Conservation (phyloP, 2,113 vertebrate genomes). For the Raphicerus campestris region DNA sequence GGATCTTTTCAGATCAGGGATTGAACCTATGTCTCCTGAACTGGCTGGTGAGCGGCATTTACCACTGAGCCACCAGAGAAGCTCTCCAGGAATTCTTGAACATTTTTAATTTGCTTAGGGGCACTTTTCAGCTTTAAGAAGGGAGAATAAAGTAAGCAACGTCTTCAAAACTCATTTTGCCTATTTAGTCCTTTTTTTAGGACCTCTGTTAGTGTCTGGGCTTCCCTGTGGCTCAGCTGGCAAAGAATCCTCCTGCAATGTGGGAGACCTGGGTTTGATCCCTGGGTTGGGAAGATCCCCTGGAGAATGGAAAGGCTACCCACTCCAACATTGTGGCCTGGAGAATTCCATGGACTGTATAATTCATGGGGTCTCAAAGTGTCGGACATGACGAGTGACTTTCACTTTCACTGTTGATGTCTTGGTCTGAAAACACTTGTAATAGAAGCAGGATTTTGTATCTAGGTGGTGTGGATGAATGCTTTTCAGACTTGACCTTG, state of each 20-base stretch:
- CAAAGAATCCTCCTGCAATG: background rate
- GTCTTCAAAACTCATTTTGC: background rate
- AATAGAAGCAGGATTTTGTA: background rate
- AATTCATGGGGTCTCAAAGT: background rate
- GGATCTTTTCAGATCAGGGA: background rate
- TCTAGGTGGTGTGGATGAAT: background rate
- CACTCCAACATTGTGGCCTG: background rate
- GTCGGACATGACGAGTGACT: background rate
- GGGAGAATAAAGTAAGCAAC: background rate
- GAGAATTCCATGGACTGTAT: background rate
- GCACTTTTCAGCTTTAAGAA: background rate
- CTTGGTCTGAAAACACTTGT: background rate
- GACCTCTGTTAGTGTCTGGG: background rate
- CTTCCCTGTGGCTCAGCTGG: background rate
- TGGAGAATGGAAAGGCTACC: background rate
- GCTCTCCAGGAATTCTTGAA: background rate
- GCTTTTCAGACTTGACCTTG: background rate
- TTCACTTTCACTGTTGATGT: background rate
- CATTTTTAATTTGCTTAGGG: background rate
- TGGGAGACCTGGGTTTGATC: background rate
- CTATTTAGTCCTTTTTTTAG: background rate
- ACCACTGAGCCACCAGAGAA: background rate
- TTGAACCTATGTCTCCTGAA: background rate
- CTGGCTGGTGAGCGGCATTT: background rate
- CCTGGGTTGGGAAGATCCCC: background rate